Conservation (phyloP, 2,797 vertebrate species). For the Gymnoscopelus braueri region DNA sequence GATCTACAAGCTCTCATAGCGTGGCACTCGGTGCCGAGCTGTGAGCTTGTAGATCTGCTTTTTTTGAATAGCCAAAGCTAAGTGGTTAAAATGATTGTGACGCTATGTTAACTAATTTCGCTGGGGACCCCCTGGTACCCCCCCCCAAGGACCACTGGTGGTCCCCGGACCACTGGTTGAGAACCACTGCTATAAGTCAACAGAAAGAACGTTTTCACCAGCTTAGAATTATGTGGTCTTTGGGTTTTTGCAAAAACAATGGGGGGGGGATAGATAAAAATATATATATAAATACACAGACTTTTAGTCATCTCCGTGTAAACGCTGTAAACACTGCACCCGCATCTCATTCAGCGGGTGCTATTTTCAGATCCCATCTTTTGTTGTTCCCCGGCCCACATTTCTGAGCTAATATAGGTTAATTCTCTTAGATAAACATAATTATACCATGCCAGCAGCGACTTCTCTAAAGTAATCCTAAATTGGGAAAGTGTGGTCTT, state of each 20-base stretch:
- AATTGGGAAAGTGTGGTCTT: constrained; percentile 48
- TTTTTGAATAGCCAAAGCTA: too few species aligned
- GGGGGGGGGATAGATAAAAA: background rate
- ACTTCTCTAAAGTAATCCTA: constrained; percentile 38
- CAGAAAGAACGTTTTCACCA: constrained; percentile 11
- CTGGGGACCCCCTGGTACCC: too few species aligned
- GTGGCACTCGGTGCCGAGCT: too few species aligned
- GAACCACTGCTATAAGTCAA: background rate
- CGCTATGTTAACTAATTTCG: too few species aligned
- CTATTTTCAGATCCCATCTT: constrained; percentile 4
- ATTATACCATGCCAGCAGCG: constrained; percentile 30
- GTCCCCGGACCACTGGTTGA: too few species aligned
- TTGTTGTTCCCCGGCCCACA: constrained; percentile 1
- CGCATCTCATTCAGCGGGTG: too few species aligned
- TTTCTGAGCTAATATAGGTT: constrained; percentile 10
- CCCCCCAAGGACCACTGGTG: too few species aligned
- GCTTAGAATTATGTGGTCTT: background rate
- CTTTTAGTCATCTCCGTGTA: constrained; percentile 12
- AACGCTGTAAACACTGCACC: constrained; percentile 8
- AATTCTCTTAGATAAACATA: constrained; percentile 45
- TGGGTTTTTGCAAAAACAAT: background rate
- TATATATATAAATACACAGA: background rate
- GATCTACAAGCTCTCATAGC: too few species aligned
- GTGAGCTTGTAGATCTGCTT: too few species aligned
- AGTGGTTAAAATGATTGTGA: too few species aligned